Evolutionary conservation across 2,888 invertebrate genomes (phyloP).

Genomic region (Gibbula magus): DNA sequence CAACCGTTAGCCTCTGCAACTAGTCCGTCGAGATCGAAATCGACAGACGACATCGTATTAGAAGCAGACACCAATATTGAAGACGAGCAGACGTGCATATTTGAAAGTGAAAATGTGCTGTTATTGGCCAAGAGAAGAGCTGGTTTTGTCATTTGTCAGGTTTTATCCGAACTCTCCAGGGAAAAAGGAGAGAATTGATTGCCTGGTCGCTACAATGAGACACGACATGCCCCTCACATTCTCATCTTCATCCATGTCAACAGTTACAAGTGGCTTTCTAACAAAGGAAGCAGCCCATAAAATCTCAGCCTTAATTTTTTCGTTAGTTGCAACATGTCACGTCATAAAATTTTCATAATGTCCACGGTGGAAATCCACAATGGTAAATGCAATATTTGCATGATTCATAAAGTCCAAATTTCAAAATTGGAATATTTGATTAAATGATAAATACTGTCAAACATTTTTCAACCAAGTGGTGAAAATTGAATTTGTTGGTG

Average conservation of each 20-base stretch:
- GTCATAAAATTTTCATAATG: too few relatives aligned
- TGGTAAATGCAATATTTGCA: too few relatives aligned
- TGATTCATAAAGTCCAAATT: too few relatives aligned
- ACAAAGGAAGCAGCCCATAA: too few relatives aligned
- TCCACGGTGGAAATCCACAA: too few relatives aligned
- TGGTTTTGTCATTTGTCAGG: slow-evolving; percentile 7
- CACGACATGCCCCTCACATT: neutral
- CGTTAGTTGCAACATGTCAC: too few relatives aligned
- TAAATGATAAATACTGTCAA: too few relatives aligned
- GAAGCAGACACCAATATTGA: slow-evolving; percentile 6
- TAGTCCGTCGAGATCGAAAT: neutral
- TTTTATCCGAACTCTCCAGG: neutral
- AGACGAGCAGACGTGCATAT: slow-evolving; percentile 2
- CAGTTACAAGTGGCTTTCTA: neutral
- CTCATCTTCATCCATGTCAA: neutral
- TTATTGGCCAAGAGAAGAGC: neutral
- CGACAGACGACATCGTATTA: slow-evolving; percentile 1
- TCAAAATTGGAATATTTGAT: too few relatives aligned
- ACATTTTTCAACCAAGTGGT: too few relatives aligned
- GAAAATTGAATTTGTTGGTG: too few relatives aligned
- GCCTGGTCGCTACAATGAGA: neutral
- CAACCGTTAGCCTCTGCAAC: slow-evolving; percentile 4
- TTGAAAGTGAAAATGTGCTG: slow-evolving; percentile 12
- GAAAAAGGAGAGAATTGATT: neutral
- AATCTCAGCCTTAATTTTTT: too few relatives aligned